Conservation (phyloP, 2,797 vertebrate species). For the Trachops cirrhosus region DNA sequence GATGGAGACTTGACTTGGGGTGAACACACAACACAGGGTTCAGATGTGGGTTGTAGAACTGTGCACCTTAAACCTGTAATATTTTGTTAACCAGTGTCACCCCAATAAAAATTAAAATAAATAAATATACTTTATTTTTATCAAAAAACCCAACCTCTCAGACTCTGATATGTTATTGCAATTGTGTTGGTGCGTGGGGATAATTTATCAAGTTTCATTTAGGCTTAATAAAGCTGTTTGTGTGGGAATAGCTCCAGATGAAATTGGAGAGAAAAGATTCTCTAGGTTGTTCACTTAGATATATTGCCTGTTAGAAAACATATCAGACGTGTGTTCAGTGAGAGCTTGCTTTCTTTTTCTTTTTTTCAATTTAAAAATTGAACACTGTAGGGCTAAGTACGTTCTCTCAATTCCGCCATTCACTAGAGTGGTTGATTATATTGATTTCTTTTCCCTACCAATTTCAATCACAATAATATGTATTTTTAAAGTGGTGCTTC, state of each 20-base stretch:
- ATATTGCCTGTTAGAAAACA: constrained; percentile 26
- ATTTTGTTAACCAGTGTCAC: background rate
- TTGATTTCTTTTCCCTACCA: constrained; percentile 57
- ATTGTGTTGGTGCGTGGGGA: background rate
- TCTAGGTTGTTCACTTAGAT: constrained; percentile 14
- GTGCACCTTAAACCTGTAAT: background rate
- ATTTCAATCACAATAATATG: constrained; percentile 66
- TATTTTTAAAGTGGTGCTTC: constrained; percentile 29
- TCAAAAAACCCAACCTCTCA: background rate
- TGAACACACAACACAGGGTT: too few species aligned
- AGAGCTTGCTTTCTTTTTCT: background rate
- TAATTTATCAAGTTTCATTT: background rate
- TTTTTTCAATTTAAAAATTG: constrained; percentile 29
- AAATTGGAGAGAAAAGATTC: background rate
- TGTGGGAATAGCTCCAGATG: background rate
- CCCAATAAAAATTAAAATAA: background rate
- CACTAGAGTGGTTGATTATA: constrained; percentile 55
- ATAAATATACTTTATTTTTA: background rate
- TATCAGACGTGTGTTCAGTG: background rate
- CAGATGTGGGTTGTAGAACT: background rate
- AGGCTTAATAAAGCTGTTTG: background rate
- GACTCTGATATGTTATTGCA: background rate
- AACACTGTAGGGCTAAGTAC: background rate
- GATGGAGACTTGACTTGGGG: background rate
- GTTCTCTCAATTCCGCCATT: constrained; percentile 38